These are phyloP conservation scores for Iguana delicatissima DNA, from an alignment of 2,797 vertebrate species.

Conservation along the genomic window DNA sequence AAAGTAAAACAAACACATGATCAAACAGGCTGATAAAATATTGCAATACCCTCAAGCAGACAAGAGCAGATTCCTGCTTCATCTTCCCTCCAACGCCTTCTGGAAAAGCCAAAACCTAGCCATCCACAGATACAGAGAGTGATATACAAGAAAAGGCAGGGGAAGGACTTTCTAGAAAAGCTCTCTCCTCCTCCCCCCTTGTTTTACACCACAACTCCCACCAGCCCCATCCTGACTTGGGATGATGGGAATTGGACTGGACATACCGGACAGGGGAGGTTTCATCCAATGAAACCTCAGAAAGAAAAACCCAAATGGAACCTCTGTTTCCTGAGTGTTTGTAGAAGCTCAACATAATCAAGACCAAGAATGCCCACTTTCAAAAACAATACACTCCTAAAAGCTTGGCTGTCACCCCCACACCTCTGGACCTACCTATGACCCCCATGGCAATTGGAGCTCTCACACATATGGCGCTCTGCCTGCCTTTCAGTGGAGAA, in stretches of 20 bases:
- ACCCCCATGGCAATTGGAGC: background rate
- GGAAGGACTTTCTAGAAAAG: no score
- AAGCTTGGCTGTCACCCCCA: background rate
- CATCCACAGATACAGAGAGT: background rate
- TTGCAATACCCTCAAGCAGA: background rate
- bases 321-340: background rate
- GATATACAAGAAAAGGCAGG: no score
- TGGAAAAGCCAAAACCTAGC: background rate
- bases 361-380: background rate
- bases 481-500: background rate
- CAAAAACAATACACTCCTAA: no score
- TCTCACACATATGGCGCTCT: no score
- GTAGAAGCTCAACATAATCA: background rate
- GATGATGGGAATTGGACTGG: background rate
- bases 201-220: background rate
- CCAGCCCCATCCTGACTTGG: background rate
- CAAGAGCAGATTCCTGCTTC: background rate
- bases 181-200: no score
- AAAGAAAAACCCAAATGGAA: background rate
- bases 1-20: background rate
- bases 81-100: background rate
- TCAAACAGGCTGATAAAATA: constrained; percentile 6
- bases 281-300: background rate
- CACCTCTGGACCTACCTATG: background rate
- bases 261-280: background rate